These are phyloP conservation scores for Chymomyza amoena DNA, from an alignment of 2,888 invertebrate species.

Conservation along the genomic window DNA sequence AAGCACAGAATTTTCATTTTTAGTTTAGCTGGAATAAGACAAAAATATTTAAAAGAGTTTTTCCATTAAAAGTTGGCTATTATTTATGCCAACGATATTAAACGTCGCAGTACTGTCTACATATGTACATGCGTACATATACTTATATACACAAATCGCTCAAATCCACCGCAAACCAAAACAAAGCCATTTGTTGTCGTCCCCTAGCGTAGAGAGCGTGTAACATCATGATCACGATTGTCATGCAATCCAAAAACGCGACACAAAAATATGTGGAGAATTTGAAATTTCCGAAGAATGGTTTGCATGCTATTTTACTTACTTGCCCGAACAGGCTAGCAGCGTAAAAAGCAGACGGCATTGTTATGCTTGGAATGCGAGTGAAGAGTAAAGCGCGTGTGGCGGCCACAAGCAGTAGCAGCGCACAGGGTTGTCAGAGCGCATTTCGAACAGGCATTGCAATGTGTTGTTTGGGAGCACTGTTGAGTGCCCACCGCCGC, in stretches of 20 bases:
- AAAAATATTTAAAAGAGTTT: no score
- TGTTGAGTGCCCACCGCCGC: no score
- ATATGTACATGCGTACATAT: no score
- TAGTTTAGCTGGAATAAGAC: no score
- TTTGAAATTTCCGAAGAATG: slow-evolving; percentile 75
- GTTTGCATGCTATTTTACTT: slow-evolving; percentile 76
- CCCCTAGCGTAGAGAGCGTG: neutral
- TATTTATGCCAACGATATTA: neutral
- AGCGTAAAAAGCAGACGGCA: slow-evolving; percentile 61
- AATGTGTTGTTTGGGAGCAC: neutral
- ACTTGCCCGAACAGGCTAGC: slow-evolving; percentile 72
- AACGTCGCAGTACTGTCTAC: no score
- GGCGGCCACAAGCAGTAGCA: slow-evolving; percentile 6
- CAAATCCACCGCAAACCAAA: neutral
- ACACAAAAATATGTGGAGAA: slow-evolving; percentile 72
- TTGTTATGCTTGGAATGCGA: slow-evolving; percentile 68
- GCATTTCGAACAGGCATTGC: neutral
- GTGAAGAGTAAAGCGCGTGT: slow-evolving; percentile 13
- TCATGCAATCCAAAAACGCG: slow-evolving; percentile 25
- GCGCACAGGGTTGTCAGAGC: slow-evolving; percentile 47
- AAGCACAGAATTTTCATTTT: no score
- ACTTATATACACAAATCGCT: neutral
- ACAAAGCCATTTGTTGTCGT: neutral
- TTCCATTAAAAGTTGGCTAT: neutral
- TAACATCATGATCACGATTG: neutral